Percentiles rank a stretch among this genome's conserved stretches.
phyloP scores from a whole-genome alignment of 2,888 invertebrate species.

The Tenthredo notha region DNA sequence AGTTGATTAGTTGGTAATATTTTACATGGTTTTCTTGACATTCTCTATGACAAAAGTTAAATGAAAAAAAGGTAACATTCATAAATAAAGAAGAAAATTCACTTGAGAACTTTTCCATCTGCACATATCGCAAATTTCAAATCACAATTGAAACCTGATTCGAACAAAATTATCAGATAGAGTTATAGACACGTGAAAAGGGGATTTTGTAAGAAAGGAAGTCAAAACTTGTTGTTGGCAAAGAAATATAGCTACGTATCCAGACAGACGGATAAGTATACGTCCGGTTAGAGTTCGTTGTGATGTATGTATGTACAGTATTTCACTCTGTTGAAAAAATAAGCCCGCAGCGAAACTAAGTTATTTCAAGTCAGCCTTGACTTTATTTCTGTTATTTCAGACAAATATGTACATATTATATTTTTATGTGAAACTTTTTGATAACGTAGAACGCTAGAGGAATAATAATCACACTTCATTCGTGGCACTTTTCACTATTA shows the following conservation, averaged over 20 bases:
- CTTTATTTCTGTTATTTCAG: conserved; percentile 20
- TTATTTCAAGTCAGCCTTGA: conserved; percentile 27
- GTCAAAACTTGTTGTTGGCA: conserved; percentile 6
- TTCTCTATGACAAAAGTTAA: not conserved
- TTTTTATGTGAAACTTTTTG: conserved; percentile 18
- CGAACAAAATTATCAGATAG: not conserved
- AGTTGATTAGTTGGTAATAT: not conserved
- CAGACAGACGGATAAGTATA: not conserved
- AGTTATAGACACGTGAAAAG: not conserved
- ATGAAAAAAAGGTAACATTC: not conserved
- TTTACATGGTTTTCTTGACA: not conserved
- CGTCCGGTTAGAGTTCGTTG: not conserved
- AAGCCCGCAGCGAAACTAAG: not conserved
- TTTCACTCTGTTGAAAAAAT: not conserved
- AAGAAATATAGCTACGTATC: not conserved
- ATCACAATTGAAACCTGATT: not conserved
- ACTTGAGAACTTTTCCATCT: not conserved
- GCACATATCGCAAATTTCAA: not conserved
- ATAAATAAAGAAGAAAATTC: not conserved
- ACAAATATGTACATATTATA: not conserved
- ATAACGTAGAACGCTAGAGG: not conserved
- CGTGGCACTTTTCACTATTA: not conserved
- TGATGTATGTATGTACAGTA: not conserved
- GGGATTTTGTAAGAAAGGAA: conserved; percentile 12
- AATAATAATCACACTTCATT: conserved; percentile 5